phyloP scores from a whole-genome alignment of 2,888 invertebrate species.

The Caenorhabditis sp. region DNA sequence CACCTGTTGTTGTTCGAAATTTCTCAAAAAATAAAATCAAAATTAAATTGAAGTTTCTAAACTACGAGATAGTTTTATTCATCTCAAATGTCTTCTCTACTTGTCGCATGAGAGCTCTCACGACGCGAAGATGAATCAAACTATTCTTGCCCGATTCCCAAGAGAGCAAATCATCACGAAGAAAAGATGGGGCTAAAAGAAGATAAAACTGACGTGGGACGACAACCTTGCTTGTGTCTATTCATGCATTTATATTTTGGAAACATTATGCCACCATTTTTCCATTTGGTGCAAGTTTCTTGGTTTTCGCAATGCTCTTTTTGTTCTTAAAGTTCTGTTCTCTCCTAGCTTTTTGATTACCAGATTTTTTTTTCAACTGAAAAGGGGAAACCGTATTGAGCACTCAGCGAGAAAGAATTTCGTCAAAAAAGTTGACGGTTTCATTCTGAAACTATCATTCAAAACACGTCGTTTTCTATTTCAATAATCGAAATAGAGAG shows the following conservation, averaged over 20 bases:
- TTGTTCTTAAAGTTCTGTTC: too few species aligned
- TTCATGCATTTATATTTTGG: conserved; percentile 5
- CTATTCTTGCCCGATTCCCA: neutral
- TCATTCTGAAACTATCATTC: too few species aligned
- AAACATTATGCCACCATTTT: conserved; percentile 31
- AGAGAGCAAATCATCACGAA: neutral
- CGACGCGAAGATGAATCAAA: neutral
- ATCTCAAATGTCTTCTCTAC: neutral
- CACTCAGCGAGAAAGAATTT: too few species aligned
- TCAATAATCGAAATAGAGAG: too few species aligned
- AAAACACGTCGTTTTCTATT: too few species aligned
- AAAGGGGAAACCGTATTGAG: too few species aligned
- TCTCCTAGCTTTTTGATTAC: too few species aligned
- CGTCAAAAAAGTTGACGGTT: too few species aligned
- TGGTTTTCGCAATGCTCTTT: too few species aligned
- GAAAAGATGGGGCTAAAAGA: neutral
- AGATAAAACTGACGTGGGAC: neutral
- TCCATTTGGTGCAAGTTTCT: conserved; percentile 27
- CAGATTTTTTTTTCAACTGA: too few species aligned
- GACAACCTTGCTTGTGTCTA: neutral
- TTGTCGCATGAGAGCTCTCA: neutral
- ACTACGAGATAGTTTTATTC: too few species aligned
- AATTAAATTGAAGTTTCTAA: too few species aligned
- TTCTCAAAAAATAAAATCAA: neutral
- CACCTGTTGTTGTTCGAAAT: neutral